Percentiles rank a stretch among this genome's conserved stretches.
phyloP scores from a whole-genome alignment of 2,113 vertebrate species.

The Alectura lathami region DNA sequence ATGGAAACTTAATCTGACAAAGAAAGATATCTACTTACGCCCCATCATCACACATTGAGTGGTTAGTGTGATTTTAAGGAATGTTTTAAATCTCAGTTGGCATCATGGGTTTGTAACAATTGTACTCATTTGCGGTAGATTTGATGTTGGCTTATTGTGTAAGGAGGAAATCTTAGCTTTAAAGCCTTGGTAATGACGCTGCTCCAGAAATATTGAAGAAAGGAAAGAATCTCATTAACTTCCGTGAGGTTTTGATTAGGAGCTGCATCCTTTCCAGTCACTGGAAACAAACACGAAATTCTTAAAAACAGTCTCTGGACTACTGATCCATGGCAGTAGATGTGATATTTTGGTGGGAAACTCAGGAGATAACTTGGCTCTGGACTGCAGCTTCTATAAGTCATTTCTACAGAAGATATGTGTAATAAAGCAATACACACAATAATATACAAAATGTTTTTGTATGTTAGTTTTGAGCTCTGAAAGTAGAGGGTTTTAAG shows the following conservation, averaged over 20 bases:
- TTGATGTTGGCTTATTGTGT: not conserved
- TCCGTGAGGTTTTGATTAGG: not conserved
- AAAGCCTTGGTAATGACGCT: not conserved
- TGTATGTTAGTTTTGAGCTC: not conserved
- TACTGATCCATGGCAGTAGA: not conserved
- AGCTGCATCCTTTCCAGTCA: conserved; percentile 11
- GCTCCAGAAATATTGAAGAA: conserved; percentile 5
- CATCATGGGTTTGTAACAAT: not conserved
- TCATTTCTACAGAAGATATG: not conserved
- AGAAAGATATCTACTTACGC: not conserved
- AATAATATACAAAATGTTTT: not conserved
- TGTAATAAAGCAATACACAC: not conserved
- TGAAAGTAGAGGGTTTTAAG: not conserved
- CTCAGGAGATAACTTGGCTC: not conserved
- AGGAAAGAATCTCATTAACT: conserved; percentile 18
- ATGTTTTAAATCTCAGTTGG: conserved; percentile 12
- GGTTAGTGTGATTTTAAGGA: conserved; percentile 6
- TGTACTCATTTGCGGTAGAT: not conserved
- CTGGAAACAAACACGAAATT: not conserved
- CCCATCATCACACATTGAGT: not conserved
- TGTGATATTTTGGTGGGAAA: not conserved
- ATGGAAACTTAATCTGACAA: not conserved
- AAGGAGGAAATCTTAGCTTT: conserved; percentile 1
- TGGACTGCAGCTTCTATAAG: not conserved
- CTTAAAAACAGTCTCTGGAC: not conserved